These are phyloP conservation scores for Cyanoramphus novaezelandiae DNA, from an alignment of 2,113 vertebrate species.

Conservation along the genomic window DNA sequence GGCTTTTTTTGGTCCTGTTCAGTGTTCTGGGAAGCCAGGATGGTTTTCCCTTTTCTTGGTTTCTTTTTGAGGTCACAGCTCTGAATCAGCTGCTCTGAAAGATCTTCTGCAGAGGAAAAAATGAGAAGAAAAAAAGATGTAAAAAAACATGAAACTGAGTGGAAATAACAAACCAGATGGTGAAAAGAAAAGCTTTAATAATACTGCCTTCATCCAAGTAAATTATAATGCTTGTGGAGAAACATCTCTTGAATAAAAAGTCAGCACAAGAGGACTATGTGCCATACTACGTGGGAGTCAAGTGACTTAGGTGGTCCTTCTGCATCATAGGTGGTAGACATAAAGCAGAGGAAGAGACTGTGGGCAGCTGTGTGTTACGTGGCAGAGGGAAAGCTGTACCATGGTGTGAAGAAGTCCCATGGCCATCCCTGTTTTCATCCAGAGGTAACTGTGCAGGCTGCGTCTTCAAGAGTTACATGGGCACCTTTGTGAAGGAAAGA, in stretches of 20 bases:
- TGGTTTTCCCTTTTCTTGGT: constrained; percentile 64
- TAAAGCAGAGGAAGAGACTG: not conserved
- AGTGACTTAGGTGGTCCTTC: not conserved
- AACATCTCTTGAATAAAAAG: not conserved
- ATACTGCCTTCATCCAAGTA: not conserved
- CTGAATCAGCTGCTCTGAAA: constrained; percentile 78
- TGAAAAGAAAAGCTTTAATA: not conserved
- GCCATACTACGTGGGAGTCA: not conserved
- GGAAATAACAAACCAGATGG: not conserved
- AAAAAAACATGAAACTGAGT: not conserved
- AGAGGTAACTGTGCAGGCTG: not conserved
- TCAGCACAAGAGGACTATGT: not conserved
- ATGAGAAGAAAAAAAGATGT: not conserved
- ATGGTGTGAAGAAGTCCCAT: not conserved
- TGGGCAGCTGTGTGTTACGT: not conserved
- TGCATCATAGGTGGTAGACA: not conserved
- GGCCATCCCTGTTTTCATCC: not conserved
- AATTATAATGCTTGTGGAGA: not conserved
- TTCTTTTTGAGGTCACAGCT: constrained; percentile 78
- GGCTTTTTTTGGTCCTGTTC: constrained; percentile 86
- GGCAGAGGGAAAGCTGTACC: not conserved
- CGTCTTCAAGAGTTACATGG: not conserved
- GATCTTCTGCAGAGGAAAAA: constrained; percentile 63
- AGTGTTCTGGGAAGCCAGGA: constrained; percentile 55
- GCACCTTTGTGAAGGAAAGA: not conserved